Evolutionary conservation across 2,797 vertebrate genomes (phyloP).

Genomic region (Microhierax caerulescens): DNA sequence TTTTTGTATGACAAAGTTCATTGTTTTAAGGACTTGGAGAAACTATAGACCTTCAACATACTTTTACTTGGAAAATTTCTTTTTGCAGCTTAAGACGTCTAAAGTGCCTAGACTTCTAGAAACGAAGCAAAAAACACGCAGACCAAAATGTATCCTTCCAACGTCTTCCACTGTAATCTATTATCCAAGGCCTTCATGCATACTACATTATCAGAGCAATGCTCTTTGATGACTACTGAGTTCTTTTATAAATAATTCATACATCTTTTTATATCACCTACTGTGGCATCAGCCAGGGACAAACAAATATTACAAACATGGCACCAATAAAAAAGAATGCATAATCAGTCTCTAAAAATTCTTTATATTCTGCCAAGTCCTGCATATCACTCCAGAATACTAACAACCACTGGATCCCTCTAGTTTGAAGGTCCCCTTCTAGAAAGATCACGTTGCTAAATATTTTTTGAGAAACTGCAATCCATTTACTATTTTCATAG

Average conservation of each 20-base stretch:
- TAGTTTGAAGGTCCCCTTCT: not conserved
- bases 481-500: not conserved
- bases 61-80: not conserved
- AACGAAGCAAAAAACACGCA: not conserved
- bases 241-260: conserved; percentile 68
- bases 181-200: not conserved
- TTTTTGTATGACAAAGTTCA: not conserved
- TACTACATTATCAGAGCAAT: not conserved
- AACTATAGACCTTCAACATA: not conserved
- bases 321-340: conserved; percentile 63
- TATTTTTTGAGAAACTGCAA: not conserved
- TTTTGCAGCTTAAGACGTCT: not conserved
- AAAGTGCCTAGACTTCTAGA: not conserved
- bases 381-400: not conserved
- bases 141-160: not conserved
- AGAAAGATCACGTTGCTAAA: not conserved
- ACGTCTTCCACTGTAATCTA: not conserved
- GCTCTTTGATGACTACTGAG: conserved; percentile 50
- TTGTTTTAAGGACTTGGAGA: not conserved
- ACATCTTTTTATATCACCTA: conserved; percentile 60
- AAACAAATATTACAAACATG: conserved; percentile 65
- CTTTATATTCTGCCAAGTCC: conserved; percentile 38
- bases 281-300: conserved; percentile 62
- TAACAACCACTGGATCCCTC: not conserved
- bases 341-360: conserved; percentile 64